Percentiles rank a stretch among this genome's conserved stretches.
Conservation (phyloP, 2,888 invertebrate species). For the Sinentomon sp. region DNA sequence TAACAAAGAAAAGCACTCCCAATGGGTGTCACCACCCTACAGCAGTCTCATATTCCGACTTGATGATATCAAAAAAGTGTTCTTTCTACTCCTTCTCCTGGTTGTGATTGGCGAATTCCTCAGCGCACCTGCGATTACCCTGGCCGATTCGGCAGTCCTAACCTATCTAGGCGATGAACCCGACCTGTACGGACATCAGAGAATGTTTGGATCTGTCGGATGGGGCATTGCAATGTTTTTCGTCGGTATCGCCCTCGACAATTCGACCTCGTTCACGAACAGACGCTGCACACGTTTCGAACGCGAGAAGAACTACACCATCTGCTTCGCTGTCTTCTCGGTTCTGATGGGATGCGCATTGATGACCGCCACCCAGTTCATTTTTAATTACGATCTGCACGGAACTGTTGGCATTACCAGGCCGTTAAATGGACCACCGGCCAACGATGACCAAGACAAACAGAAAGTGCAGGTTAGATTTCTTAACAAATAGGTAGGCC, state of each 20-base stretch:
- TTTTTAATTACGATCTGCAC: constrained; percentile 25
- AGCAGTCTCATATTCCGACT: constrained; percentile 71
- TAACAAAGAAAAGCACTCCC: constrained; percentile 31
- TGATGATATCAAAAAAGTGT: constrained; percentile 68
- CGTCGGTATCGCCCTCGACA: constrained; percentile 83
- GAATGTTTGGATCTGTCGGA: constrained; percentile 92
- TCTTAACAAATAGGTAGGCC: too few relatives aligned
- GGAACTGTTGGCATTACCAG: too few relatives aligned
- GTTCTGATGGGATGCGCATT: constrained; percentile 86
- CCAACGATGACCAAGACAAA: too few relatives aligned
- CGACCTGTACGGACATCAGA: constrained; percentile 59
- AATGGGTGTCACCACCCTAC: constrained; percentile 66
- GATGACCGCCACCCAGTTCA: constrained; percentile 64
- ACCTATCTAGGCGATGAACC: constrained; percentile 53
- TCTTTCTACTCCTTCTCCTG: constrained; percentile 69
- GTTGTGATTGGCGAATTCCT: constrained; percentile 94
- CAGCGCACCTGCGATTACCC: constrained; percentile 72
- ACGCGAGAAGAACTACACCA: constrained; percentile 90
- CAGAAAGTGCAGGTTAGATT: too few relatives aligned
- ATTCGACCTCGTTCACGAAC: constrained; percentile 69
- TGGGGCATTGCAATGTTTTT: constrained; percentile 99
- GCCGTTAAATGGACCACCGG: too few relatives aligned
- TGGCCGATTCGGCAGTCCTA: constrained; percentile 76
- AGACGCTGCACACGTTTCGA: constrained; percentile 11
- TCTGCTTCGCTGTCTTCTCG: constrained; percentile 92